Percentiles rank a stretch among this genome's conserved stretches.
These are phyloP conservation scores for Bombycilla garrulus DNA, from an alignment of 2,113 vertebrate genomes.

Conservation along the genomic window DNA sequence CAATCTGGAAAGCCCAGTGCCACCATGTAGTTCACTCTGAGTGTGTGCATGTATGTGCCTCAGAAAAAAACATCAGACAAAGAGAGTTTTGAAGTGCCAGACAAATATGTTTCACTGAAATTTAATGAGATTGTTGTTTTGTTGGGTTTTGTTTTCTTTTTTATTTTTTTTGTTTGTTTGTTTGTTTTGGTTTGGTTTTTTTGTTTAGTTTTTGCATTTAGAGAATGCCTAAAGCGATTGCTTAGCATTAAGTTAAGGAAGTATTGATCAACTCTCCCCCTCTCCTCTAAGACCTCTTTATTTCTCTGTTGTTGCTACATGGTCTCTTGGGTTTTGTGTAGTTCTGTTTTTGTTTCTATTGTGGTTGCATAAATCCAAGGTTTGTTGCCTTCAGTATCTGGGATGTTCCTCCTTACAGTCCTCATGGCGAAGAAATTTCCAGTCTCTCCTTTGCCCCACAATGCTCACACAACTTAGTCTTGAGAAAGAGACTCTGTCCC, in stretches of 20 bases:
- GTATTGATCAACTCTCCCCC: rapidly evolving
- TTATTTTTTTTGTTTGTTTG: too few species aligned
- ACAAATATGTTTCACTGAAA: not conserved
- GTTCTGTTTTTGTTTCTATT: not conserved
- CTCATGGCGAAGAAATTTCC: not conserved
- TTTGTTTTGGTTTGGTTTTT: too few species aligned
- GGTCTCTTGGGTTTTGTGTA: rapidly evolving
- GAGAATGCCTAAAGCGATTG: not conserved
- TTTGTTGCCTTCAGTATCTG: not conserved
- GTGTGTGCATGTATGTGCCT: rapidly evolving
- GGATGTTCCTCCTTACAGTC: not conserved
- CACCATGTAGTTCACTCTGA: not conserved
- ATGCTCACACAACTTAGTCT: not conserved
- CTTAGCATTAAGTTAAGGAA: not conserved
- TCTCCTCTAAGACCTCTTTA: not conserved
- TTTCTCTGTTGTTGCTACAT: not conserved
- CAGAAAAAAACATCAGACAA: not conserved
- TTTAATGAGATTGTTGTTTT: not conserved
- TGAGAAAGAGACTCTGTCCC: not conserved
- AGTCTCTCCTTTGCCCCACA: rapidly evolving
- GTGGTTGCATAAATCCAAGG: not conserved
- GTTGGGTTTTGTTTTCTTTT: too few species aligned
- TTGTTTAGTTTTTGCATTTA: not conserved
- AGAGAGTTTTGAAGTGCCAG: not conserved
- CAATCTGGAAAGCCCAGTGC: not conserved